Percentiles rank a stretch among this genome's conserved stretches.
Evolutionary conservation across 1,140 invertebrate species (phyloP).

Genomic region (Cotesia chilonis): DNA sequence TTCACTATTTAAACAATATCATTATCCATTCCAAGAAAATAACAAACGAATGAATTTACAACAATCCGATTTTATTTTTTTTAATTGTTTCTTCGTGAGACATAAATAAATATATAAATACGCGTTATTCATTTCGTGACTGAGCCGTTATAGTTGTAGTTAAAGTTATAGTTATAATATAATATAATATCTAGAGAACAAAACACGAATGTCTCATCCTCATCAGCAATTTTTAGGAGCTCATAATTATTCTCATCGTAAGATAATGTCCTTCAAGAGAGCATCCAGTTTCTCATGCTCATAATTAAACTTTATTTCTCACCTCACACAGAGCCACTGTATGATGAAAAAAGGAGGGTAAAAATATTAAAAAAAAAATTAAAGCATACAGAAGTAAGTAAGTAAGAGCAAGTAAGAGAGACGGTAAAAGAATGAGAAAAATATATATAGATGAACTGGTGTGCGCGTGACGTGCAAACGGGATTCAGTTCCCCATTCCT

Average conservation of each 20-base stretch:
- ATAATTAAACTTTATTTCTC: constrained; percentile 60
- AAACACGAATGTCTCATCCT: constrained; percentile 39
- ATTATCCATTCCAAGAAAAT: constrained; percentile 13
- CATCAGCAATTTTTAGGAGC: constrained; percentile 10
- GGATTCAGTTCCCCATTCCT: constrained; percentile 52
- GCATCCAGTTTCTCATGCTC: constrained; percentile 50
- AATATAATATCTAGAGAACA: constrained; percentile 37
- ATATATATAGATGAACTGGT: constrained; percentile 13
- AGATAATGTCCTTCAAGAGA: constrained; percentile 44
- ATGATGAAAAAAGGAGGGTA: neutral
- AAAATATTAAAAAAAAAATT: neutral
- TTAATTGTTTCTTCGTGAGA: constrained; percentile 45
- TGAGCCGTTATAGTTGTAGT: constrained; percentile 45
- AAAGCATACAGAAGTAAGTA: constrained; percentile 12
- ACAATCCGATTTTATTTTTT: constrained; percentile 18
- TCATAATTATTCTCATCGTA: constrained; percentile 43
- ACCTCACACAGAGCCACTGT: constrained; percentile 39
- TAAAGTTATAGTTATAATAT: too few species aligned
- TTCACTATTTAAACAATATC: constrained; percentile 11
- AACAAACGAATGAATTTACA: constrained; percentile 11
- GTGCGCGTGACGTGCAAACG: constrained; percentile 59
- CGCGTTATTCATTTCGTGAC: constrained; percentile 45
- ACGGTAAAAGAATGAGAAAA: constrained; percentile 8
- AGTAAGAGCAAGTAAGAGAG: constrained; percentile 17
- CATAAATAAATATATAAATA: constrained; percentile 17